Evolutionary conservation across 2,888 invertebrate species (phyloP), one percentile per base, ranked within the genome.

Genomic region (Tiphia femorata): DNA sequence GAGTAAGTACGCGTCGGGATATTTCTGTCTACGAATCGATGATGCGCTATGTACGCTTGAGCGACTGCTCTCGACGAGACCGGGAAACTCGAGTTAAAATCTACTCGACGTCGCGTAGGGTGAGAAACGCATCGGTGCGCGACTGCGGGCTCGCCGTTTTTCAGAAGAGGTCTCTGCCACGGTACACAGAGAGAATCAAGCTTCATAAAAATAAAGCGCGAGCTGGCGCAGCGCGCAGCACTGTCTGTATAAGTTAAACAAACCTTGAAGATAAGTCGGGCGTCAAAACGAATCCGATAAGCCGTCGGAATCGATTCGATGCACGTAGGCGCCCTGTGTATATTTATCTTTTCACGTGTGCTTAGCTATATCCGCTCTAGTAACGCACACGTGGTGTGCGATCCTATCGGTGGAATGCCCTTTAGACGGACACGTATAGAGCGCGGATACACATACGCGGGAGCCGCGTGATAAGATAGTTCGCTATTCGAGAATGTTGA

Each of bases 311-410:
- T 63, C 57, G 58, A 70, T 70, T 63, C 54, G 51, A 47, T 47
- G 53, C 58, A 67, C 51, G 54, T 53, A 62, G 53, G 41, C 51
- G 49, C 23, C 49, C 49, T 49, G 54, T 57, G 42, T 64, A 57
- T 64, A 57, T 70, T 69, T 70, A 67, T 67, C 64, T 60, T 61
- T 52, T 57, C 60, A 40, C 50, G 43, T 49, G 43, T 17, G 33
- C 40, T 41, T 37, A 25, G 51, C 47, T 53, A 60, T 60, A 58
- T 52, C 53, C 49, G 49, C 37, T 25, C 37, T 16, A n/a, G 12
- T 33, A 33, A 14, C 3, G 7, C 14, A 33, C 14, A 33, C 14
- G 33, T 14, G 6, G 33, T n/a, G 33, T 12, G 33, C 33, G 12
- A 12, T 14, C 33, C 4, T 33, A 8, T 33, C 8, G 33, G 33